phyloP scores from a whole-genome alignment of 2,888 invertebrate species.

The Andrena dorsata region DNA sequence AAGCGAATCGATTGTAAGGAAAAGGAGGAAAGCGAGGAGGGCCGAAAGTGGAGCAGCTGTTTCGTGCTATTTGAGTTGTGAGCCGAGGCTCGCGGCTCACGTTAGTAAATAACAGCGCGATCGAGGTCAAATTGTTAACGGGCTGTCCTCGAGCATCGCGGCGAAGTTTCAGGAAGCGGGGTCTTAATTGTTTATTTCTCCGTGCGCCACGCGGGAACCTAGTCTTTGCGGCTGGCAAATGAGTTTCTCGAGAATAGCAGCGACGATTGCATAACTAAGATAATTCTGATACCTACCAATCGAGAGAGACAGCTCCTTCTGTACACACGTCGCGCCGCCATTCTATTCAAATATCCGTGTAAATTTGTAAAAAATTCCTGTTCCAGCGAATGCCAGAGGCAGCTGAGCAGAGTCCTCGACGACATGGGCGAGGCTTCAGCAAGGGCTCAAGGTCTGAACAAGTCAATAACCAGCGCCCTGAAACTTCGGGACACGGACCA shows the following conservation, averaged over 20 bases:
- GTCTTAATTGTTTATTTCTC: neutral
- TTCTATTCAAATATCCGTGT: neutral
- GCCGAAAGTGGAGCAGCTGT: slow-evolving; percentile 59
- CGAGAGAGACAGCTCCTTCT: too few relatives aligned
- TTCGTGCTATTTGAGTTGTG: slow-evolving; percentile 56
- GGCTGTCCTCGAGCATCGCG: neutral
- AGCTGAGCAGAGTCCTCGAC: slow-evolving; percentile 89
- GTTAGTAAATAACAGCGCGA: slow-evolving; percentile 31
- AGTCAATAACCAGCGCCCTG: slow-evolving; percentile 90
- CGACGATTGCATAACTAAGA: too few relatives aligned
- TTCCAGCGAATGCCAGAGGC: slow-evolving; percentile 87
- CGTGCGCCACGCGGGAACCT: too few relatives aligned
- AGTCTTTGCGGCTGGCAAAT: too few relatives aligned
- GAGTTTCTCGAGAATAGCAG: too few relatives aligned
- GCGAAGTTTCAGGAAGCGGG: slow-evolving; percentile 9
- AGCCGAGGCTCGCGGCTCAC: slow-evolving; percentile 31
- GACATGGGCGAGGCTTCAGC: slow-evolving; percentile 91
- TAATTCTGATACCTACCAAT: neutral
- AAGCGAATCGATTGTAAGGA: neutral
- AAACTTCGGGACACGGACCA: slow-evolving; percentile 88
- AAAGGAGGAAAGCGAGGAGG: slow-evolving; percentile 23
- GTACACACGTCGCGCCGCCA: neutral
- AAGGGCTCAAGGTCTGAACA: slow-evolving; percentile 90
- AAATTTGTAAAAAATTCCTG: slow-evolving; percentile 38
- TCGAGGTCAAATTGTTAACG: slow-evolving; percentile 17